Percentiles rank a stretch among this genome's conserved stretches.
phyloP scores from a whole-genome alignment of 1,140 invertebrate genomes.

The Apis cerana region DNA sequence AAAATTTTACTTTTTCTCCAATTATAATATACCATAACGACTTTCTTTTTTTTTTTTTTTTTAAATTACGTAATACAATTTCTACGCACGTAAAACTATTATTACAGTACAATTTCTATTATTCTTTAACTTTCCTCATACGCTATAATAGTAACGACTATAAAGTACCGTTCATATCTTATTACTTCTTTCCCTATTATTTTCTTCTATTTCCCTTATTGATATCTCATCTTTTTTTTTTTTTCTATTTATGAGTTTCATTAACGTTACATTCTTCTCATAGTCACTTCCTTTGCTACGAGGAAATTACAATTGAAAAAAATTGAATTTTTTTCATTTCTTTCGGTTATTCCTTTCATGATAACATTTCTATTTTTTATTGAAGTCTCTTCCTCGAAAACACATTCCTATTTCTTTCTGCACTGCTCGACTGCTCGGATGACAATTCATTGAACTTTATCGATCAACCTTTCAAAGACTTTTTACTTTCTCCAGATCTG shows the following conservation, averaged over 20 bases:
- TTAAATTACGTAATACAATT: slow-evolving; percentile 12
- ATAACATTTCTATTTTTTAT: neutral
- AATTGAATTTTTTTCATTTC: neutral
- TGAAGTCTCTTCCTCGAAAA: neutral
- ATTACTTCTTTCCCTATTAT: neutral
- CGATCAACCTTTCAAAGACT: neutral
- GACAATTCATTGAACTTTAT: slow-evolving; percentile 19
- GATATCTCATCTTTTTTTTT: slow-evolving; percentile 1
- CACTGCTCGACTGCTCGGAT: neutral
- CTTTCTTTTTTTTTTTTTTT: slow-evolving; percentile 14
- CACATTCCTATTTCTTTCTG: neutral
- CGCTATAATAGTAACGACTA: neutral
- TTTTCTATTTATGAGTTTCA: slow-evolving; percentile 20
- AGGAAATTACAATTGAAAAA: neutral
- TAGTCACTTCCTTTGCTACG: neutral
- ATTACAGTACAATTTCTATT: slow-evolving; percentile 1
- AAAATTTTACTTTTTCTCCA: neutral
- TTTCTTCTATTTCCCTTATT: slow-evolving; percentile 13
- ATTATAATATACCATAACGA: neutral
- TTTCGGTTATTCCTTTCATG: neutral
- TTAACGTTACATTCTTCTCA: neutral
- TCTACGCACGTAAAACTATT: neutral
- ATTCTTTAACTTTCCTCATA: slow-evolving; percentile 11
- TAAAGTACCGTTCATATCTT: slow-evolving; percentile 18
- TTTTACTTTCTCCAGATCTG: slow-evolving; percentile 31